A percentile compares a stretch with the other conserved stretches of the same genome.
phyloP scores from a whole-genome alignment of 2,113 vertebrate species.

The Macquaria ambigua region DNA sequence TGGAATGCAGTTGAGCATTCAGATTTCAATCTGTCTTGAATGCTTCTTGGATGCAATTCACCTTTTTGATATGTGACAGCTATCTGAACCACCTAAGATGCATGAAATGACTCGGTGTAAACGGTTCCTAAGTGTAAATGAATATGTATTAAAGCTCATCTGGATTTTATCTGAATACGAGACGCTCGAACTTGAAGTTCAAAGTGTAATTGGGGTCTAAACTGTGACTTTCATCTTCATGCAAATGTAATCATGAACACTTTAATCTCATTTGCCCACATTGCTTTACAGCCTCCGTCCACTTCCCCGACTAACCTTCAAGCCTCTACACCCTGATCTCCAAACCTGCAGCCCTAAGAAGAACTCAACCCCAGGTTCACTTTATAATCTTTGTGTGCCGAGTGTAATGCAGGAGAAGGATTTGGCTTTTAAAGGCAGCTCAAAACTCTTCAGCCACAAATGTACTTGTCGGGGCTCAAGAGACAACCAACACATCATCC shows the following conservation, averaged over 20 bases:
- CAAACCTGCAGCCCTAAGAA: neutral
- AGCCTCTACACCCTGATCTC: neutral
- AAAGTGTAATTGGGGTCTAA: neutral
- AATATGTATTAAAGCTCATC: too few relatives aligned
- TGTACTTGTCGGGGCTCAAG: neutral
- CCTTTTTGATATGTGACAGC: too few relatives aligned
- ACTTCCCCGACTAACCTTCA: neutral
- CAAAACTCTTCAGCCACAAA: too few relatives aligned
- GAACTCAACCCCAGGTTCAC: neutral
- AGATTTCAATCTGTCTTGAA: neutral
- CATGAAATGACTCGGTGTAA: too few relatives aligned
- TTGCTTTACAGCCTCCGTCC: neutral
- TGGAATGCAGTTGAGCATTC: too few relatives aligned
- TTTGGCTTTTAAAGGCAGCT: neutral
- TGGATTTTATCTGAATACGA: too few relatives aligned
- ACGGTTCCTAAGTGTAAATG: too few relatives aligned
- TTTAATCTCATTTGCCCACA: neutral
- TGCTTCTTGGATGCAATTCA: neutral
- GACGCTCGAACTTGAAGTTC: too few relatives aligned
- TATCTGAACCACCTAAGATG: too few relatives aligned
- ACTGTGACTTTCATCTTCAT: neutral
- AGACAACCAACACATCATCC: neutral
- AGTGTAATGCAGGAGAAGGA: neutral
- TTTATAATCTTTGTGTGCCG: neutral
- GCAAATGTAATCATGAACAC: neutral